phyloP scores from a whole-genome alignment of 2,888 invertebrate species.

The Stenotaenia linearis region DNA sequence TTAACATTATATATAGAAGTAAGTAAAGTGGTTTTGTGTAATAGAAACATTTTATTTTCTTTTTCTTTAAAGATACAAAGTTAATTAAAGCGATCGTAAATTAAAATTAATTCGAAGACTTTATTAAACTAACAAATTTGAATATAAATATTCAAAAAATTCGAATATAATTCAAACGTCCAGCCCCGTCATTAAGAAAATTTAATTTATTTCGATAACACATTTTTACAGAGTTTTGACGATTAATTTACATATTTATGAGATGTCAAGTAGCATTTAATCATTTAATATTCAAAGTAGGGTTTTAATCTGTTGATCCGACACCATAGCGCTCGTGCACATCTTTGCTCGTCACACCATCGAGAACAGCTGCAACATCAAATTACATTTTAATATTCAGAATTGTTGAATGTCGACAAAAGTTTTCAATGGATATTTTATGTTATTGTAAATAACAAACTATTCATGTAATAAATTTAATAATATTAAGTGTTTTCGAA shows the following conservation, averaged over 20 bases:
- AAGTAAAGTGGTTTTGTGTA: neutral
- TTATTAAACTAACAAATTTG: neutral
- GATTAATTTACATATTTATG: too few species aligned
- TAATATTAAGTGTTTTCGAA: too few species aligned
- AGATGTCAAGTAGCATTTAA: neutral
- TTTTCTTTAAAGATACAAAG: too few species aligned
- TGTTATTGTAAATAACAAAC: too few species aligned
- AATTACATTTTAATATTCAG: neutral
- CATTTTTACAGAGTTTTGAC: too few species aligned
- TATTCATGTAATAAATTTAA: too few species aligned
- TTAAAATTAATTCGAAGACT: neutral
- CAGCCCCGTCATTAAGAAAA: neutral
- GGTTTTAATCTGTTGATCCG: neutral
- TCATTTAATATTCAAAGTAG: neutral
- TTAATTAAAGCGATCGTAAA: neutral
- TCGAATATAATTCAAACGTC: neutral
- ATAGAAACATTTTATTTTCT: neutral
- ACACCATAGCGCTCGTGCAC: slow-evolving; percentile 3
- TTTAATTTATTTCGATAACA: too few species aligned
- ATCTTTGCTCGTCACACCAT: slow-evolving; percentile 27
- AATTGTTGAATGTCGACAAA: too few species aligned
- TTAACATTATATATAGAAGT: neutral
- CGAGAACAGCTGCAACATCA: slow-evolving; percentile 17
- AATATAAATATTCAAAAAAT: neutral
- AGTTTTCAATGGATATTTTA: too few species aligned